Conservation (phyloP, 2,113 vertebrate genomes). For the Antidorcas marsupialis region DNA sequence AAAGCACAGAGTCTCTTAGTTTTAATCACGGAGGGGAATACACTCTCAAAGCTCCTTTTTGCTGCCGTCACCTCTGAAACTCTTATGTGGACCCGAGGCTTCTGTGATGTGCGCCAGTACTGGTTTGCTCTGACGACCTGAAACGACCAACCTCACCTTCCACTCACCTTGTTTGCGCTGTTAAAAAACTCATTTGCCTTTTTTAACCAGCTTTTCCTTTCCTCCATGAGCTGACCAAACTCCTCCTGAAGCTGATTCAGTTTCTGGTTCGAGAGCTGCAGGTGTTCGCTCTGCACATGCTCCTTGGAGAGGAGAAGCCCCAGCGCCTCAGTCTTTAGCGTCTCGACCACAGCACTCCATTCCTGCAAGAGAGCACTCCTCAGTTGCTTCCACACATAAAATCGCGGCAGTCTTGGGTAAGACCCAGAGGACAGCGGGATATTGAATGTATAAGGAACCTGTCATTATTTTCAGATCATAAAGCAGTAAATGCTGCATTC, state of each 20-base stretch:
- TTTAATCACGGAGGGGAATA: not conserved
- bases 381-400: not conserved
- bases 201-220: constrained; percentile 77
- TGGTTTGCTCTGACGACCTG: not conserved
- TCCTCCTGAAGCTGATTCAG: constrained; percentile 79
- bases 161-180: constrained; percentile 84
- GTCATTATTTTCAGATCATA: not conserved
- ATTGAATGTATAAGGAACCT: not conserved
- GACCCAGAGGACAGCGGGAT: not conserved
- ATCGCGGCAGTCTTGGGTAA: not conserved
- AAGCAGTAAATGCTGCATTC: not conserved
- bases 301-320: constrained; percentile 75
- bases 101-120: not conserved
- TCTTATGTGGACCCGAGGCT: not conserved
- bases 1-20: not conserved
- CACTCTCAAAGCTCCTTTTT: not conserved
- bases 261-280: constrained; percentile 81
- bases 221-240: constrained; percentile 76
- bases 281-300: constrained; percentile 76
- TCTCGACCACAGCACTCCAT: constrained; percentile 77
- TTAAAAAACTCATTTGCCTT: constrained; percentile 86
- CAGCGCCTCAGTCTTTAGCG: constrained; percentile 78
- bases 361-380: constrained; percentile 76
- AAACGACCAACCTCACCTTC: not conserved
- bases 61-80: not conserved